Percentiles rank a stretch among this genome's conserved stretches.
These are phyloP conservation scores for Cladopsammia gracilis DNA, from an alignment of 64 coral and sea anemone genomes.

Conservation along the genomic window DNA sequence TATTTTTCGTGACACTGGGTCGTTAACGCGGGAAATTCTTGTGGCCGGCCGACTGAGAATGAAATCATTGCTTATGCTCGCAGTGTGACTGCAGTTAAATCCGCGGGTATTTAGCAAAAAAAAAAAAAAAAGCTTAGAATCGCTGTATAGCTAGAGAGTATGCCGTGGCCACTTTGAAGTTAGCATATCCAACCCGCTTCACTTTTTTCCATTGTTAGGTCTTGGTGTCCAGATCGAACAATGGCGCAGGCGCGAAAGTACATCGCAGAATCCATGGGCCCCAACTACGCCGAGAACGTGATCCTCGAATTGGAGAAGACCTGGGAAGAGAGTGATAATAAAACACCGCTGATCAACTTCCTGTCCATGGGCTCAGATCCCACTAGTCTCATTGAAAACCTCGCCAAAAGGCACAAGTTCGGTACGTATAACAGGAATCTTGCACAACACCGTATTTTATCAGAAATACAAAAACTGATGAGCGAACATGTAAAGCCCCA, in stretches of 20 bases:
- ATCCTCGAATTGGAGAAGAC: slow-evolving; percentile 99
- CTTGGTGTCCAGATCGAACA: slow-evolving; percentile 99
- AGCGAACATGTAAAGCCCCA: background rate
- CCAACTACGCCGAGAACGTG: slow-evolving; percentile 88
- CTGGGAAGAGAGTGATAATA: slow-evolving; percentile 92
- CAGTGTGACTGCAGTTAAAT: too few relatives aligned
- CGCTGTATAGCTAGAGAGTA: too few relatives aligned
- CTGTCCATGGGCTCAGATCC: slow-evolving; percentile 99
- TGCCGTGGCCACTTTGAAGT: background rate
- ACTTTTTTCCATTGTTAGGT: slow-evolving; percentile 28
- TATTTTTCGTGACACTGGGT: too few relatives aligned
- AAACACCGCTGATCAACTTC: slow-evolving; percentile 94
- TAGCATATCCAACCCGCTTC: background rate
- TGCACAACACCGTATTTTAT: background rate
- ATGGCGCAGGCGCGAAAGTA: slow-evolving; percentile 99
- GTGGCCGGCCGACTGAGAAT: too few relatives aligned
- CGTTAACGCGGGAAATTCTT: too few relatives aligned
- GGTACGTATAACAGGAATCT: slow-evolving; percentile 51
- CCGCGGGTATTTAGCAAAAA: too few relatives aligned
- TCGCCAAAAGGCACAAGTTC: slow-evolving; percentile 93
- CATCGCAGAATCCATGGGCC: slow-evolving; percentile 85
- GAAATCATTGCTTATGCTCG: too few relatives aligned
- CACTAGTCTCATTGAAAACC: slow-evolving; percentile 84
- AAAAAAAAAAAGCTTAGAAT: too few relatives aligned
- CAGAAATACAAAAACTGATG: background rate